Conservation (phyloP, 2,797 vertebrate genomes). For the Danio jaintianensis region DNA sequence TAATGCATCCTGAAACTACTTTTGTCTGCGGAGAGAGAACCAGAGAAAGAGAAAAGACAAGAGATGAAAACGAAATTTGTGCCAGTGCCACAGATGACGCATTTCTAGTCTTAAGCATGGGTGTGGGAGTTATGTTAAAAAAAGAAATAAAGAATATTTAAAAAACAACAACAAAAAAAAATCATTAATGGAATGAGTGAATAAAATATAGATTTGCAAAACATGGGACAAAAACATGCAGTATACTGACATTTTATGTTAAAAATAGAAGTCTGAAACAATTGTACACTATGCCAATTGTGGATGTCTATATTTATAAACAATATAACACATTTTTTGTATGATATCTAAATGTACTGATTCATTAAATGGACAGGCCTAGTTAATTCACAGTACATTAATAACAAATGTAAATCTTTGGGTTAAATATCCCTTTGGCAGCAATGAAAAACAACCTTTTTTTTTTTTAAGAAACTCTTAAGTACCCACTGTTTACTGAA, state of each 20-base stretch:
- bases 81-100: constrained; percentile 40
- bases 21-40: constrained; percentile 48
- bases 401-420: too few species aligned
- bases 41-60: constrained; percentile 9
- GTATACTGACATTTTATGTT: neutral
- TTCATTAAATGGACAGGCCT: too few species aligned
- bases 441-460: neutral
- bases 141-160: neutral
- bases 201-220: neutral
- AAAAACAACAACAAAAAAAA: neutral
- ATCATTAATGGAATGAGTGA: too few species aligned
- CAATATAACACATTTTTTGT: neutral
- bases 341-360: neutral
- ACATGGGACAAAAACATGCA: neutral
- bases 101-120: neutral
- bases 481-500: too few species aligned
- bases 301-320: neutral
- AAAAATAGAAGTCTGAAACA: neutral
- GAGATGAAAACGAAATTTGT: constrained; percentile 27
- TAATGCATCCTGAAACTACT: constrained; percentile 66
- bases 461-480: neutral
- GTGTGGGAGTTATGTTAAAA: neutral
- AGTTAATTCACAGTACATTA: too few species aligned
- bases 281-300: neutral
- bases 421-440: too few species aligned